A percentile compares a stretch with the other conserved stretches of the same genome.
These are phyloP conservation scores for Microvelia longipes DNA, from an alignment of 1,140 invertebrate species.

Conservation along the genomic window DNA sequence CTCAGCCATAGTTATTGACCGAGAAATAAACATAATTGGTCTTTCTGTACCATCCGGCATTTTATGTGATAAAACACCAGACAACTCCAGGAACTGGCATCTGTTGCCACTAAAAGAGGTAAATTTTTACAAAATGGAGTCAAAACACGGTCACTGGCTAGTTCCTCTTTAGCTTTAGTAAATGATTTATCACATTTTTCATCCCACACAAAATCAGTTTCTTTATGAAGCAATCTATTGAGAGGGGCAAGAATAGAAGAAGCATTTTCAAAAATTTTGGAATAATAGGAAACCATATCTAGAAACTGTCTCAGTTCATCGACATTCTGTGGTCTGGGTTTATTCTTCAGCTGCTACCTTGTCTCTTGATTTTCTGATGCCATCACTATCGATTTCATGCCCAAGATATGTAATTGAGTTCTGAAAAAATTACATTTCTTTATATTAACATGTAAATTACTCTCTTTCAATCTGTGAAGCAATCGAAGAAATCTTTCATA, in stretches of 20 bases:
- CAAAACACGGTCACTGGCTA: neutral
- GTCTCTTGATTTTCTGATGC: neutral
- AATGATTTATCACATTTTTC: neutral
- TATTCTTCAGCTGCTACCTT: neutral
- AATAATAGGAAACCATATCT: neutral
- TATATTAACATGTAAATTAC: neutral
- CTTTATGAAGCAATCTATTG: neutral
- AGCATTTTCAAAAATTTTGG: neutral
- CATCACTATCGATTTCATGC: neutral
- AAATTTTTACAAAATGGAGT: neutral
- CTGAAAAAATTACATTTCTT: neutral
- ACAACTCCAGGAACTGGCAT: neutral
- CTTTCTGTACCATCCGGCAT: conserved; percentile 22
- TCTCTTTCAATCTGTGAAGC: neutral
- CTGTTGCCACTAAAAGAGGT: neutral
- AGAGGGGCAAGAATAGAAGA: neutral
- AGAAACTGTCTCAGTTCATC: neutral
- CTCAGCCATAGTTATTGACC: conserved; percentile 24
- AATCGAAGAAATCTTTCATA: neutral
- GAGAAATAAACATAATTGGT: conserved; percentile 32
- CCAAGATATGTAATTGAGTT: neutral
- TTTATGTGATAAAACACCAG: conserved; percentile 25
- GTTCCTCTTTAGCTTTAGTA: neutral
- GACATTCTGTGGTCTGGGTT: neutral
- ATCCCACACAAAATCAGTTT: neutral